Conservation (phyloP, 2,797 vertebrate species). For the Chaenodraco wilsoni region DNA sequence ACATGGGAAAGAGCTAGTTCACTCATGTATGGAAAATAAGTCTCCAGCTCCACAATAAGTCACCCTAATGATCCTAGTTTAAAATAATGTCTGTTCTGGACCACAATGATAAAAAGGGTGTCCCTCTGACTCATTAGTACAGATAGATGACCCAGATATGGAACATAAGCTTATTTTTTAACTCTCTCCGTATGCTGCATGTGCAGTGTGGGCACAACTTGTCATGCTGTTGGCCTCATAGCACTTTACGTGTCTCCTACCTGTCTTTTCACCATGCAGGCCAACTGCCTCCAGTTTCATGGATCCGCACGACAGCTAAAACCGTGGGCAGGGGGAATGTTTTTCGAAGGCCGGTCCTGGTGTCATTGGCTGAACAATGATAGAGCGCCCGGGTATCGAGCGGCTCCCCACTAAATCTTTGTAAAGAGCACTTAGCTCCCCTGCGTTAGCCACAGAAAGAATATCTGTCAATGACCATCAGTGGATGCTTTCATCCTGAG, state of each 20-base stretch:
- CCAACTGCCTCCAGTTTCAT: slow-evolving; percentile 51
- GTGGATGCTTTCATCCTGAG: slow-evolving; percentile 80
- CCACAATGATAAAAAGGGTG: slow-evolving; percentile 82
- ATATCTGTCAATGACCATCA: slow-evolving; percentile 85
- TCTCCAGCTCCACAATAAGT: slow-evolving; percentile 78
- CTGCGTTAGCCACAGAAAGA: slow-evolving; percentile 80
- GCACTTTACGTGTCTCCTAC: slow-evolving; percentile 28
- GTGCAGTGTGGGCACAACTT: slow-evolving; percentile 26
- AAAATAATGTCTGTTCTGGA: slow-evolving; percentile 84
- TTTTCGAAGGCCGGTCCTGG: slow-evolving; percentile 73
- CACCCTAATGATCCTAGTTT: slow-evolving; percentile 85
- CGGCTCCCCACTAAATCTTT: slow-evolving; percentile 79
- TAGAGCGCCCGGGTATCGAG: slow-evolving; percentile 75
- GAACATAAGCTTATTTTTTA: slow-evolving; percentile 77
- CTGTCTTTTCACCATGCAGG: slow-evolving; percentile 41
- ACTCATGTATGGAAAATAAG: slow-evolving; percentile 73
- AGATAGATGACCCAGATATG: slow-evolving; percentile 86
- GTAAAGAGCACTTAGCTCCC: slow-evolving; percentile 83
- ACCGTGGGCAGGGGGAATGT: slow-evolving; percentile 60
- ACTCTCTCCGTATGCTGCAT: slow-evolving; percentile 32
- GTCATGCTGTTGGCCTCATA: slow-evolving; percentile 32
- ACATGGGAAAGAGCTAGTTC: slow-evolving; percentile 69
- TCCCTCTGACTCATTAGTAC: slow-evolving; percentile 83
- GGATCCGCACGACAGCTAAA: slow-evolving; percentile 60
- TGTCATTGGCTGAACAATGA: slow-evolving; percentile 83